phyloP scores from a whole-genome alignment of 1,140 invertebrate genomes.

The Meloidogyne exigua region DNA sequence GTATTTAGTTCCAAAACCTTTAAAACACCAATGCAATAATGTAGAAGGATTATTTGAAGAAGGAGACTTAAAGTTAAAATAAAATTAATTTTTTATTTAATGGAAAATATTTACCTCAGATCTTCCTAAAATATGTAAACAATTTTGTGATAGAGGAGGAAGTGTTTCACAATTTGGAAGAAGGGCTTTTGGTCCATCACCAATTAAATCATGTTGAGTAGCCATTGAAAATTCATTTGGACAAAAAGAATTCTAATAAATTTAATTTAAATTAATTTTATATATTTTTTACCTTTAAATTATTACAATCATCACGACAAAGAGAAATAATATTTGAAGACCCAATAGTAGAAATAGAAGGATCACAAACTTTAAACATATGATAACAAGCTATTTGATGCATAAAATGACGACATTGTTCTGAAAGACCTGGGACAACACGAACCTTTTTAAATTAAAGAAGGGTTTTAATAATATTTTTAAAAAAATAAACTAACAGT shows the following conservation, averaged over 20 bases:
- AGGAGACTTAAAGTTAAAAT: not conserved
- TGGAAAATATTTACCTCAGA: not conserved
- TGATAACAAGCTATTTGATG: slow-evolving; percentile 55
- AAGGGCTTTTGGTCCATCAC: slow-evolving; percentile 50
- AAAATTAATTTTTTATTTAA: not conserved
- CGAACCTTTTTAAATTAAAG: slow-evolving; percentile 46
- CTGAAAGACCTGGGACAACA: slow-evolving; percentile 45
- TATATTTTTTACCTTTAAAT: slow-evolving; percentile 37
- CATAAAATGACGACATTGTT: slow-evolving; percentile 48
- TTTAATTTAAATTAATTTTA: not conserved
- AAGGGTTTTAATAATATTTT: slow-evolving; percentile 35
- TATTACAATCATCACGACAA: slow-evolving; percentile 50
- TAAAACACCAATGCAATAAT: slow-evolving; percentile 47
- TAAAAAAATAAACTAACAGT: not conserved
- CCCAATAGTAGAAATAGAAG: not conserved
- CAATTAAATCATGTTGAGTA: slow-evolving; percentile 52
- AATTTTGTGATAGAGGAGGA: slow-evolving; percentile 21
- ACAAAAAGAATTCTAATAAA: slow-evolving; percentile 41
- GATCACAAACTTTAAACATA: slow-evolving; percentile 36
- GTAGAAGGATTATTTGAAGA: not conserved
- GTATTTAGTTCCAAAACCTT: slow-evolving; percentile 46
- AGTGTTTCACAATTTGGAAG: slow-evolving; percentile 44
- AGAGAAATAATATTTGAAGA: slow-evolving; percentile 35
- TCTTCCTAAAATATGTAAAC: slow-evolving; percentile 42
- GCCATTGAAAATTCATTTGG: slow-evolving; percentile 53